Percentiles rank a stretch among this genome's conserved stretches.
Evolutionary conservation across 2,797 vertebrate genomes (phyloP).

Genomic region (Clarias pachynema): DNA sequence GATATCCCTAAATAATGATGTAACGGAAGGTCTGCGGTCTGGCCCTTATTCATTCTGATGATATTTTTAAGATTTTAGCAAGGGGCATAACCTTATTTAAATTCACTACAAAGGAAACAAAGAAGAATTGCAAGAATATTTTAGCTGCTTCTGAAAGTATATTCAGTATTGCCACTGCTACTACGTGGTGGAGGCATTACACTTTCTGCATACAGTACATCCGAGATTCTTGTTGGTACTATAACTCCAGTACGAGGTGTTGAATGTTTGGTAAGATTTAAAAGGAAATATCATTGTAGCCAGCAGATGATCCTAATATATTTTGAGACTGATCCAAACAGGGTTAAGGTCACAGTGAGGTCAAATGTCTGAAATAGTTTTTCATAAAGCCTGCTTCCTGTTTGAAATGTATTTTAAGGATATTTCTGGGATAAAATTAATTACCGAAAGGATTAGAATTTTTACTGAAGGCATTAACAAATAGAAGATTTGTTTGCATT

Average conservation of each 20-base stretch:
- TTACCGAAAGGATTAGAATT: too few species aligned
- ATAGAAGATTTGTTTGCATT: too few species aligned
- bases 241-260: background rate
- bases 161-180: background rate
- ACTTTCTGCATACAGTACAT: background rate
- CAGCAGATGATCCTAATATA: background rate
- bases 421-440: background rate
- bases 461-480: background rate
- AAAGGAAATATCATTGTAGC: background rate
- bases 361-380: background rate
- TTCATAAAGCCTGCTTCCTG: background rate
- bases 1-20: conserved; percentile 5
- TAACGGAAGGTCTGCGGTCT: background rate
- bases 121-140: background rate
- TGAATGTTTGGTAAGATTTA: background rate
- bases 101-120: background rate
- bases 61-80: background rate
- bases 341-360: background rate
- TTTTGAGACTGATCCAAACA: background rate
- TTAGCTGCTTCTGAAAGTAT: background rate
- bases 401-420: background rate
- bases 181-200: background rate
- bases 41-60: conserved; percentile 8
- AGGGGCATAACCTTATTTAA: background rate
- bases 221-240: background rate